Evolutionary conservation across 2,888 invertebrate genomes (phyloP), one percentile per base, ranked within the genome.

Genomic region (Melitaea athalia): DNA sequence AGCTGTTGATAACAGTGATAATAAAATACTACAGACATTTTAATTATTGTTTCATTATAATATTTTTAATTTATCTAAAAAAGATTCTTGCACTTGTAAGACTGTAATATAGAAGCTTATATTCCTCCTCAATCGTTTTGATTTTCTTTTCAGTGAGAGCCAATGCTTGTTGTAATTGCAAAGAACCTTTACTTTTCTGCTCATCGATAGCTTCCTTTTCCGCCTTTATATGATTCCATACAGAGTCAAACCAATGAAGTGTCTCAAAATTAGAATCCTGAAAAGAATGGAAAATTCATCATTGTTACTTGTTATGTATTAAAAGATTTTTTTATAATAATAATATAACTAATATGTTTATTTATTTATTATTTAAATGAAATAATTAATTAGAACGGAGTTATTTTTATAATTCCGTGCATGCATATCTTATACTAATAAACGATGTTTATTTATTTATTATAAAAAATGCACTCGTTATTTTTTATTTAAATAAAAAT

Each of bases 31-130:
- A 49, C 3, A 10, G 14, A 14, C 17, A 52, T 31, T 31, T 33
- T 1, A 55, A 33, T 5, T 55, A 7, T 38, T 38, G 31, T 55
- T 31, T 33, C 6, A 55, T 14, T 55, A 55, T 24, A 53, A 12
- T 6, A 15, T 15, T 11, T 81, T 57, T 72, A 75, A 15, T 52
- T 79, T 88, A 95, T 85, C 97, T 95, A 86, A 99, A 99, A 91
- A 99, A 99, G 84, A 99, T 98, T 85, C 98, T 95, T 7, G 99
- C 98, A 86, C 99, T 99, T 76, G 97, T 98, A 66, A 99, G 94
- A 79, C 97, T 98, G 85, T 97, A 99, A 86, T 97, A 97, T 3
- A 99, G 91, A 72, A 99, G 92, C 83, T 97, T 96, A 87, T 97
- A 99, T 90, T 99, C 99, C 93, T 96, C 93, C 82, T 94, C 93